Conservation (phyloP, 1,140 invertebrate genomes). For the Ceratitis capitata region DNA sequence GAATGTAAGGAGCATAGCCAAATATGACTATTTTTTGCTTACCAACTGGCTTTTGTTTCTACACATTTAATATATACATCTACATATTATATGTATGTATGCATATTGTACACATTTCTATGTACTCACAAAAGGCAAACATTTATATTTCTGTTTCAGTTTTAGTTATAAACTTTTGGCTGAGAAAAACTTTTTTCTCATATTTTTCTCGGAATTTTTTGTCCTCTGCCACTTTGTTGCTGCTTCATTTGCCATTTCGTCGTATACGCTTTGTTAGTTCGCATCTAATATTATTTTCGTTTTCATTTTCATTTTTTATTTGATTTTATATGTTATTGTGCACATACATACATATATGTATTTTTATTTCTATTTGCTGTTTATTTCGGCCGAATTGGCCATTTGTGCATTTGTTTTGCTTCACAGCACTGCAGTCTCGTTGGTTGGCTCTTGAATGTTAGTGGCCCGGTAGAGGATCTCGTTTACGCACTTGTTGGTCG, state of each 20-base stretch:
- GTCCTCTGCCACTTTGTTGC: not conserved
- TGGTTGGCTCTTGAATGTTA: not conserved
- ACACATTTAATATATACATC: no score
- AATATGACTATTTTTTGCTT: no score
- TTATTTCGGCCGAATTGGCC: not conserved
- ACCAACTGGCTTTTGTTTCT: no score
- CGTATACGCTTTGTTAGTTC: not conserved
- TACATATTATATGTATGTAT: no score
- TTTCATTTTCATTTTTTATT: not conserved
- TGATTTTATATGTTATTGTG: not conserved
- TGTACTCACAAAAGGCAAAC: not conserved
- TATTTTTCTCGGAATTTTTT: not conserved
- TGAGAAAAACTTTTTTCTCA: not conserved
- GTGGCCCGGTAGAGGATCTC: not conserved
- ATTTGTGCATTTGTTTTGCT: slow-evolving; percentile 11
- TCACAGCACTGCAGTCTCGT: not conserved
- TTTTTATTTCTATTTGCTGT: not conserved
- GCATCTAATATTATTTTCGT: not conserved
- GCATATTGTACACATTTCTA: no score
- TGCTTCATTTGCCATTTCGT: not conserved
- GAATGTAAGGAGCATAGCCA: no score
- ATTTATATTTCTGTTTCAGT: not conserved
- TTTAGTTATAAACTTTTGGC: not conserved
- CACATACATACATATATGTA: not conserved
- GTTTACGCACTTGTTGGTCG: not conserved